Base-by-base conservation (phyloP, 2,797 vertebrate species). In the Microctenopoma lineatum region DNA sequence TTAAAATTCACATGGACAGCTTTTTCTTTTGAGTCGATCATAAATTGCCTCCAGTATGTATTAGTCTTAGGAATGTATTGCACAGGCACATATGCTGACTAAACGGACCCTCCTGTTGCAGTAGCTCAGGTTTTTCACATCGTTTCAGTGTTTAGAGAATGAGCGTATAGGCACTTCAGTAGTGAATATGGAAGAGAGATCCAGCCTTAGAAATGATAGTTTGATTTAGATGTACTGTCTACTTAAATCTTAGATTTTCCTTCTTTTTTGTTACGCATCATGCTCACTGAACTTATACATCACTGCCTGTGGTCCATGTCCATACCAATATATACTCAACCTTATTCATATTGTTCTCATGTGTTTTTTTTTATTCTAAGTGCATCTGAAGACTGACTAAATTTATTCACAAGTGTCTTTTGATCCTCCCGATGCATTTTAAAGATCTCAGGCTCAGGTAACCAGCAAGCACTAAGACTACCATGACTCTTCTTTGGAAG, bases 361-460 rank as follows among this genome's bases (percentile, higher is more conserved):
- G 21, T 29, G 46, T 42, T 71, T 83, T 78, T 66, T 60, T 69
- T 61, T 46, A 48, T 62, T 58, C 74, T 14, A 46, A 54, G 41
- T 50, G 25, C 66, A 79, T 80, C 81, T 55, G 73, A 77, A 85
- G 53, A 75, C 61, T 32, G 48, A 62, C 71, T 84, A 66, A 66
- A 65, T 83, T 87, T 78, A 87, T 89, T 76, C 51, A 83, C 82
- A 73, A 83, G 27, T 76, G 77, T 78, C 36, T 53, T 26, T 47
- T 42, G 52, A 46, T 59, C 2, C 52, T 77, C 59, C 75, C 61
- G 15, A 29, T 55, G 56, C 61, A 72, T 79, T 70, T 82, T 56
- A 62, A 71, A 81, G 56, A 64, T 68, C n/a, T 66, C 21, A 27
- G 42, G 27, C 55, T 60, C 44, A 27, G 53, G 26, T 41, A 59